Evolutionary conservation across 2,113 vertebrate species (phyloP).

Genomic region (Forbesichthys papilliferus): DNA sequence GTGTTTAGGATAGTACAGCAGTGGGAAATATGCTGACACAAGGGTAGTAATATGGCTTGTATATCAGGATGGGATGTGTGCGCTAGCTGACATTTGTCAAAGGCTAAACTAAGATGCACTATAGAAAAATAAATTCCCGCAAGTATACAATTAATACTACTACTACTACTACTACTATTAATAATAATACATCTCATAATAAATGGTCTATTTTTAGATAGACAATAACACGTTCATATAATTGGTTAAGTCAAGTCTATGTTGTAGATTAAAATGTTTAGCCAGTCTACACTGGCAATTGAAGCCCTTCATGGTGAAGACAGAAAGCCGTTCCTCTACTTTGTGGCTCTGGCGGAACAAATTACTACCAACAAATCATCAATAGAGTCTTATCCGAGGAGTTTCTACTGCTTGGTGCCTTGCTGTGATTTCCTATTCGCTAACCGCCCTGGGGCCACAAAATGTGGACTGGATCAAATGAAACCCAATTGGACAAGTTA

Average conservation of each 20-base stretch:
- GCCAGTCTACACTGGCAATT: neutral
- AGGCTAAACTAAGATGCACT: too few species aligned
- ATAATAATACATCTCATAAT: neutral
- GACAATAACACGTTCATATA: neutral
- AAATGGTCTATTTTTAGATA: neutral
- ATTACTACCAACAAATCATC: conserved; percentile 24
- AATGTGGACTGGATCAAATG: conserved; percentile 40
- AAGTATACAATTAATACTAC: too few species aligned
- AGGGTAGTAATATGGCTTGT: neutral
- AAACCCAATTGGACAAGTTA: conserved; percentile 43
- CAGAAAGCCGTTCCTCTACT: neutral
- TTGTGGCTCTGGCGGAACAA: conserved; percentile 3
- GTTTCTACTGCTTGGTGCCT: conserved; percentile 5
- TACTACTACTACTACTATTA: too few species aligned
- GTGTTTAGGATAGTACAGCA: too few species aligned
- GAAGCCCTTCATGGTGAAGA: neutral
- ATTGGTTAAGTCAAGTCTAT: too few species aligned
- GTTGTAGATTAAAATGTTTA: neutral
- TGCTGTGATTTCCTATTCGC: conserved; percentile 36
- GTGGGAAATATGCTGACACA: neutral
- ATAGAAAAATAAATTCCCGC: too few species aligned
- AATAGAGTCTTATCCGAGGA: conserved; percentile 27
- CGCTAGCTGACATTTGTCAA: too few species aligned
- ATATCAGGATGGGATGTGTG: neutral
- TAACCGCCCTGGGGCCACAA: conserved; percentile 29